Base-by-base conservation (phyloP, 2,113 vertebrate species). In the Perccottus glenii region DNA sequence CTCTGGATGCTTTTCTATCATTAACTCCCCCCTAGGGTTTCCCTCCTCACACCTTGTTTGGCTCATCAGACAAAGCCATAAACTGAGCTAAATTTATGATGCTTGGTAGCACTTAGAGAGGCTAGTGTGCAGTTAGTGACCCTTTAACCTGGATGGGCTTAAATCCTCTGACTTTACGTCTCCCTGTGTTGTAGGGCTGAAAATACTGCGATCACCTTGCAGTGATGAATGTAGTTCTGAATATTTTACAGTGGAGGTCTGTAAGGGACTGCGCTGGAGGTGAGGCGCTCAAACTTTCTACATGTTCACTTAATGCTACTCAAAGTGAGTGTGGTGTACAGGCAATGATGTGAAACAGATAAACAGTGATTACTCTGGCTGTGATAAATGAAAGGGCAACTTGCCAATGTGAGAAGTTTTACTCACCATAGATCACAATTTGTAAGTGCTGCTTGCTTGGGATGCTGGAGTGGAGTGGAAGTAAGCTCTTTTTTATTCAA, bases 371-470 rank as follows among this genome's bases (percentile, higher is more conserved):
- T 89, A 90, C 49, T 5, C 77, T 86, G 77, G 74, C 66, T 6
- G 55, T 84, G 85, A 89, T 88, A 87, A 90, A 90, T 90, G 87
- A 80, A 82, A 82, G 86, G 87, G 82, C 82, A 84, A 36, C 66
- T 71, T 27, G 77, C 82, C 82, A 85, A 70, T 71, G 86, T 70
- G 77, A 80, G 82, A 71, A 82, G 77, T 87, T 89, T 87, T 79
- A 78, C 77, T 84, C 75, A 72, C 82, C 85, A 88, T 89, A 87
- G 84, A 90, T 88, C 89, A 90, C 88, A 89, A 83, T 90, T 88
- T 89, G 86, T 80, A 78, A 85, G 80, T 70, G 67, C 69, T 73
- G 81, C 78, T 87, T 77, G 82, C 73, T 82, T n/a, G 60, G 51
- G 67, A 70, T 77, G 75, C 81, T 52, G 58, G 60, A 63, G 60